These are phyloP conservation scores for Erannis defoliaria DNA, from an alignment of 2,888 invertebrate genomes.

Conservation along the genomic window DNA sequence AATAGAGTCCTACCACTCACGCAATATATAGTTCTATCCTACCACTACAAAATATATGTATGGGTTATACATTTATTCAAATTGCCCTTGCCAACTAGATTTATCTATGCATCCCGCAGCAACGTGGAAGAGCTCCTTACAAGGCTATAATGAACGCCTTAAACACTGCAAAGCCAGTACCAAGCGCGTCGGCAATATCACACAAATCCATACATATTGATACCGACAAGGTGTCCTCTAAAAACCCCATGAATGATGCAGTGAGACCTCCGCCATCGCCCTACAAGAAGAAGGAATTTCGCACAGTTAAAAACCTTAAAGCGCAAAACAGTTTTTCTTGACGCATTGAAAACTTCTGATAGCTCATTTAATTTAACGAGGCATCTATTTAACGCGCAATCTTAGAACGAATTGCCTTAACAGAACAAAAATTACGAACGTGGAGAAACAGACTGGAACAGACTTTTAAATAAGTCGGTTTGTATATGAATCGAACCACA, in stretches of 20 bases:
- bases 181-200: slow-evolving; percentile 68
- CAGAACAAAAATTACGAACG: neutral
- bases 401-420: slow-evolving; percentile 31
- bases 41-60: no score
- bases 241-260: slow-evolving; percentile 85
- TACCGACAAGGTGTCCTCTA: slow-evolving; percentile 79
- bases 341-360: slow-evolving; percentile 73
- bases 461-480: neutral
- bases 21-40: no score
- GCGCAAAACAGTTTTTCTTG: slow-evolving; percentile 71
- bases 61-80: neutral
- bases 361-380: slow-evolving; percentile 83
- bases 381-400: slow-evolving; percentile 52
- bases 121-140: neutral
- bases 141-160: slow-evolving; percentile 28
- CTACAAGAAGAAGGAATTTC: slow-evolving; percentile 81
- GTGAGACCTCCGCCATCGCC: slow-evolving; percentile 75
- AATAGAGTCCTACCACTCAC: no score
- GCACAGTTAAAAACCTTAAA: slow-evolving; percentile 75
- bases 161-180: slow-evolving; percentile 14
- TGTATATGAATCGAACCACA: neutral
- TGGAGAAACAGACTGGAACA: no score
- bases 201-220: slow-evolving; percentile 79
- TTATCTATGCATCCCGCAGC: neutral
- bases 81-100: neutral